These are phyloP conservation scores for Globia sparganii DNA, from an alignment of 2,888 invertebrate species.

Conservation along the genomic window DNA sequence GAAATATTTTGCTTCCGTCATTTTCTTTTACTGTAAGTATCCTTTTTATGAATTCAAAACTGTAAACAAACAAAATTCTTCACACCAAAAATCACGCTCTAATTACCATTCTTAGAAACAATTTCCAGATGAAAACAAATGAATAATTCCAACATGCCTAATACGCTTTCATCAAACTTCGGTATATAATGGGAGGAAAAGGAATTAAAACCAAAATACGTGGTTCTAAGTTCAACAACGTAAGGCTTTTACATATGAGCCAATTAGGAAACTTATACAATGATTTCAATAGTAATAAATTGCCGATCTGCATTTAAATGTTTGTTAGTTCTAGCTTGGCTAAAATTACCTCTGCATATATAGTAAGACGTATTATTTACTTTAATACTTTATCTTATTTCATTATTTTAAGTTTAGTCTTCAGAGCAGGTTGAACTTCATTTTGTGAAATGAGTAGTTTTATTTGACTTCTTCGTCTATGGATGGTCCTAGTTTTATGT, in stretches of 20 bases:
- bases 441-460: not conserved
- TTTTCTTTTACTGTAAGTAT: not conserved
- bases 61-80: constrained; percentile 14
- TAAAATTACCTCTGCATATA: not conserved
- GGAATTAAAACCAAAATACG: constrained; percentile 38
- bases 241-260: constrained; percentile 42
- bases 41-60: constrained; percentile 1
- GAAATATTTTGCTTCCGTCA: not conserved
- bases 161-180: constrained; percentile 48
- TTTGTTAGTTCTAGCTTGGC: not conserved
- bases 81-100: constrained; percentile 23
- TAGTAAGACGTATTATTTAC: not conserved
- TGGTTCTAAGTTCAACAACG: constrained; percentile 46
- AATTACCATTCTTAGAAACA: constrained; percentile 52
- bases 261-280: constrained; percentile 56
- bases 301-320: constrained; percentile 23
- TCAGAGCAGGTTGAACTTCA: not conserved
- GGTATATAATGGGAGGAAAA: constrained; percentile 31
- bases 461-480: not conserved
- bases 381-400: constrained; percentile 2
- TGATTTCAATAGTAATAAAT: constrained; percentile 26
- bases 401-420: not conserved
- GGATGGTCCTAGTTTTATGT: not conserved
- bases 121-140: constrained; percentile 49
- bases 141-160: constrained; percentile 47